Percentiles rank a stretch among this genome's conserved stretches.
These are phyloP conservation scores for Eulacestoma nigropectus DNA, from an alignment of 2,113 vertebrate species.

Conservation along the genomic window DNA sequence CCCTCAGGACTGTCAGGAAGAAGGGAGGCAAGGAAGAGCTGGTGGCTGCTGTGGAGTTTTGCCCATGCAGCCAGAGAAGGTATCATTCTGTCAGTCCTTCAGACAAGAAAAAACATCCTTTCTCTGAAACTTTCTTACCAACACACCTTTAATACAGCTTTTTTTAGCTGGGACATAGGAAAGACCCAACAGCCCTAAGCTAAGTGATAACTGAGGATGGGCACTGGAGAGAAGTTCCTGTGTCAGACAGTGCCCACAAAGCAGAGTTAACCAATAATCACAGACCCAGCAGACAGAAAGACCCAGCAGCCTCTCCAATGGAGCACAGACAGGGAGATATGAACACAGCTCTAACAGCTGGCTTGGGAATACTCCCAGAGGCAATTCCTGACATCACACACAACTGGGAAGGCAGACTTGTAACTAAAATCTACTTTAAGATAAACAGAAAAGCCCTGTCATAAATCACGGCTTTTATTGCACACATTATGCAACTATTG, in stretches of 20 bases:
- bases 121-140: neutral
- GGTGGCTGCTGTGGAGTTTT: neutral
- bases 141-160: neutral
- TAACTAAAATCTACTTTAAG: slow-evolving; percentile 6
- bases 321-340: slow-evolving; percentile 47
- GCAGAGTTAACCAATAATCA: slow-evolving; percentile 49
- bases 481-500: neutral
- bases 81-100: neutral
- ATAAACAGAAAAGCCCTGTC: neutral
- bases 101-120: neutral
- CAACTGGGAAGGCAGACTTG: slow-evolving; percentile 30
- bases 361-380: slow-evolving; percentile 40
- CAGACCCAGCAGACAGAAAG: slow-evolving; percentile 35
- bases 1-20: neutral
- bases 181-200: neutral
- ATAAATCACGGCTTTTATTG: neutral
- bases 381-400: slow-evolving; percentile 13
- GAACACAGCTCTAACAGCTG: slow-evolving; percentile 54
- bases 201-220: neutral
- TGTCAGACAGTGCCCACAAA: neutral
- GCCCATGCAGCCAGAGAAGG: neutral
- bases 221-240: neutral
- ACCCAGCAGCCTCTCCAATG: slow-evolving; percentile 2
- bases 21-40: neutral
- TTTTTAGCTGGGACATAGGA: neutral